Base-by-base conservation (phyloP, 2,797 vertebrate genomes). In the Tragopan temminckii region DNA sequence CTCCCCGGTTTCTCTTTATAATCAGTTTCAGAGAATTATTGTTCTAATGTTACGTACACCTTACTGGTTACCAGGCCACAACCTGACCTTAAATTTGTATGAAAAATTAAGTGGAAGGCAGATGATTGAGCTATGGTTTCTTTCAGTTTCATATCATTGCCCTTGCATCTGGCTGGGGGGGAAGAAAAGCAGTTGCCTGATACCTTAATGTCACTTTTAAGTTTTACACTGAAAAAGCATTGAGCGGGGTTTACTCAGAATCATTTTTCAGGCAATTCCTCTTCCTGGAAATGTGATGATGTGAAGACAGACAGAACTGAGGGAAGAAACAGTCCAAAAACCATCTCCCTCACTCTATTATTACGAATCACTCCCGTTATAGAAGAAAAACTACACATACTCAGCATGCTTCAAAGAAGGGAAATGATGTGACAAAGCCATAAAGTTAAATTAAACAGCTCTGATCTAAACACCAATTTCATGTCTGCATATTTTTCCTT, bases 21-120 rank as follows among this genome's bases (percentile, higher is more conserved):
- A 93, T 90, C 82, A 81, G 88, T 89, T 93, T 95, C 84, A 91
- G 86, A 91, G 69, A 88, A 94, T 87, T 95, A 83, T 72, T 82
- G 88, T 95, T 97, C 95, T 95, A 92, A 57, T 79, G 90, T 97
- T 96, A 84, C 89, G 77, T 93, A 93, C 82, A 94, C 80, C 82
- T 97, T 88, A 74, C 84, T 85, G 87, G 57, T 92, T 97, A 90
- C 94, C 78, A 93, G 97, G 89, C 94, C 92, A 97, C 59, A 95
- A 72, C 79, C 89, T 97, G 97, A 97, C 97, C 97, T 97, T 97
- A 97, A 97, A 98, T 97, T 98, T 98, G 96, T 97, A 97, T 98
- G 98, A 98, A 98, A 98, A 97, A 98, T 98, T 98, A 98, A 97
- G 97, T 97, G 97, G 96, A 97, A 98, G 97, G 94, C 95, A 97